Conservation (phyloP, 2,113 vertebrate species). For the Helogale parvula region DNA sequence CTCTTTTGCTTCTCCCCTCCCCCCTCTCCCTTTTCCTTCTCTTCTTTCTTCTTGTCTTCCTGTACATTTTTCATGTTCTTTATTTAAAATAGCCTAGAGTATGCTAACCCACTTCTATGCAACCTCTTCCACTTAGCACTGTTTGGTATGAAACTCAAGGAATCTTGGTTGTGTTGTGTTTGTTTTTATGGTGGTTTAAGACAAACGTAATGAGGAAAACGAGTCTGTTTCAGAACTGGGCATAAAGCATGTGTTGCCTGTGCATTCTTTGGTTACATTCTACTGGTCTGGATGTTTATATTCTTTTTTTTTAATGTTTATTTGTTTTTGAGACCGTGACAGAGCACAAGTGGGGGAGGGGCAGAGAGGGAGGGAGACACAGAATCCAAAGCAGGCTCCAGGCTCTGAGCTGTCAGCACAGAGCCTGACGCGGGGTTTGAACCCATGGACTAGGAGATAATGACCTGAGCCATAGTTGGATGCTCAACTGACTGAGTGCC, state of each 20-base stretch:
- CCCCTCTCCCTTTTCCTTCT: no score
- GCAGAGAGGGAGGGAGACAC: no score
- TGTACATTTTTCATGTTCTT: background rate
- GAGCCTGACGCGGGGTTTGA: no score
- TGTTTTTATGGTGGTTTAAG: conserved; percentile 11
- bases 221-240: background rate
- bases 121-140: background rate
- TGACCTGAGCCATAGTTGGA: no score
- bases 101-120: background rate
- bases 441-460: no score
- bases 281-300: background rate
- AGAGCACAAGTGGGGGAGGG: no score
- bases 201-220: background rate
- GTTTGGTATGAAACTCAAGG: background rate
- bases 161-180: background rate
- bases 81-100: conserved; percentile 3
- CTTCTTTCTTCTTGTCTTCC: background rate
- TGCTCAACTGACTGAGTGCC: no score
- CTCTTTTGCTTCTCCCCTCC: no score
- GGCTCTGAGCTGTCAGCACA: no score
- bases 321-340: no score
- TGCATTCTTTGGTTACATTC: background rate
- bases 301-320: background rate
- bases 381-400: no score
- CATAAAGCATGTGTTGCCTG: background rate